These are phyloP conservation scores for Percopsis transmontana DNA, from an alignment of 2,113 vertebrate species.

Conservation along the genomic window DNA sequence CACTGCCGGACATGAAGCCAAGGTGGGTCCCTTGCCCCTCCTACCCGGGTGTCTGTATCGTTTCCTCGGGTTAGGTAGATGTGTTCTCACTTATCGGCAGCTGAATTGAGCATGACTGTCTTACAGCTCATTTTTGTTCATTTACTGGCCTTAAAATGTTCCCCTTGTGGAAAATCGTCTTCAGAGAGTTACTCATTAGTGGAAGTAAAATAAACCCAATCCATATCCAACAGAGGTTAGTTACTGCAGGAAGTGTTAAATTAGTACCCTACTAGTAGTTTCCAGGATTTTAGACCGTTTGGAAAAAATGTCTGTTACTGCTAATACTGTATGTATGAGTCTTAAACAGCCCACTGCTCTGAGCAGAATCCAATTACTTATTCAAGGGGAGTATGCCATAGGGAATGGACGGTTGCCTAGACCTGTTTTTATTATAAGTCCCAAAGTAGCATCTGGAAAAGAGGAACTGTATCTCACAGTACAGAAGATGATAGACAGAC, in stretches of 20 bases:
- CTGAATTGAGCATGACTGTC: background rate
- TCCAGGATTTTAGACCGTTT: no score
- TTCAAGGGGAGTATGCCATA: slow-evolving; percentile 18
- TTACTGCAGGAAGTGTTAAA: background rate
- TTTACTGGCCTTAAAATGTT: background rate
- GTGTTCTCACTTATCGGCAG: background rate
- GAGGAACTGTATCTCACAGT: slow-evolving; percentile 3
- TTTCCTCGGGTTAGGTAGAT: background rate
- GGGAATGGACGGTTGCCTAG: slow-evolving; percentile 11
- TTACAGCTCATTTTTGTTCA: background rate
- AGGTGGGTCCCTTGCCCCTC: slow-evolving; percentile 73
- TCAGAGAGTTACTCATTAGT: background rate
- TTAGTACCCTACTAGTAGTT: background rate
- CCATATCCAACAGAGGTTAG: background rate
- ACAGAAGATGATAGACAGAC: background rate
- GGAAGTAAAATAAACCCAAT: background rate
- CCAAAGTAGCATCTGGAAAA: slow-evolving; percentile 12
- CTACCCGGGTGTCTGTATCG: background rate
- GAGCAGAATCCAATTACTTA: slow-evolving; percentile 28
- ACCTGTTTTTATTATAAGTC: slow-evolving; percentile 26
- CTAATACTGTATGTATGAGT: background rate
- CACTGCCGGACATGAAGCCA: slow-evolving; percentile 80
- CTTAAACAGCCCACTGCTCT: slow-evolving; percentile 1
- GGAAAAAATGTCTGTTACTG: no score
- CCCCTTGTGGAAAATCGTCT: background rate